Evolutionary conservation across 2,797 vertebrate species (phyloP).

Genomic region (Trichosurus vulpecula): DNA sequence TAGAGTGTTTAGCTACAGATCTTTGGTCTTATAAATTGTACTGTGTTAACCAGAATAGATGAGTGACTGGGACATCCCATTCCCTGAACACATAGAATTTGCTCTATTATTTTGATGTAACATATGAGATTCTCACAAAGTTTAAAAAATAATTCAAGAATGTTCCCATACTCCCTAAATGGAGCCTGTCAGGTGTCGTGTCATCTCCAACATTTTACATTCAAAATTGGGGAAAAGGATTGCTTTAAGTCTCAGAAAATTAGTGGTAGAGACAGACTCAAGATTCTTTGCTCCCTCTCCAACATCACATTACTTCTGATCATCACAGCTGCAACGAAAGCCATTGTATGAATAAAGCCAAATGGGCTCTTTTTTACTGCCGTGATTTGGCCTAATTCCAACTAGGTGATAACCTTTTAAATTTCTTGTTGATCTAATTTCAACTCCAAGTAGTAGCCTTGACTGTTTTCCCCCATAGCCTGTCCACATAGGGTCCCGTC

Average conservation of each 20-base stretch:
- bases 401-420: not conserved
- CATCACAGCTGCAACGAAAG: not conserved
- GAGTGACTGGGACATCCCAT: not conserved
- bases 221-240: not conserved
- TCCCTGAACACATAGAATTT: conserved; percentile 5
- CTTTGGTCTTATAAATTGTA: not conserved
- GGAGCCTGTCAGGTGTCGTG: not conserved
- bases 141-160: conserved; percentile 31
- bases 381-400: not conserved
- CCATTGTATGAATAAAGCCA: not conserved
- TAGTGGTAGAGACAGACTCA: not conserved
- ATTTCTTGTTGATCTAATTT: not conserved
- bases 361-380: not conserved
- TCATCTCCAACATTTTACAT: not conserved
- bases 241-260: not conserved
- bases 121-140: not conserved
- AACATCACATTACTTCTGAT: not conserved
- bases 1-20: not conserved
- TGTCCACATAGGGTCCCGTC: not conserved
- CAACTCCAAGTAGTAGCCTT: not conserved
- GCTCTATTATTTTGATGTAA: conserved; percentile 6
- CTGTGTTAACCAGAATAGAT: conserved; percentile 23
- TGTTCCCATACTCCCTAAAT: not conserved
- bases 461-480: not conserved
- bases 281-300: not conserved